Evolutionary conservation across 1,140 invertebrate species (phyloP), one percentile per base, ranked within the genome.

Genomic region (Leptonema lineaticorne): DNA sequence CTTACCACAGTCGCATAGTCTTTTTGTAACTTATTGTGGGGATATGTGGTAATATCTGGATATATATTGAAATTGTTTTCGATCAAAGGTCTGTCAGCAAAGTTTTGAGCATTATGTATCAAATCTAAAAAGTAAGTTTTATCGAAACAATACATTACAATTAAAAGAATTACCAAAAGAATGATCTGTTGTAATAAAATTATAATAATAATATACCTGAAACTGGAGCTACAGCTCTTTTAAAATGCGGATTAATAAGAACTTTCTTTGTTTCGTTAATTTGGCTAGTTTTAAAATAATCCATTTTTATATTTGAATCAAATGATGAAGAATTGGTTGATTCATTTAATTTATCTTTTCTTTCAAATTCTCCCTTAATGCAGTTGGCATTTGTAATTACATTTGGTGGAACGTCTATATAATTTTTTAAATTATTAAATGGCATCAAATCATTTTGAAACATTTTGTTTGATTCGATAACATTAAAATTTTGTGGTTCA

Each of bases 171-270:
- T 37, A 37, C 14, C 14, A 37, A 37, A 37, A 37, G n/a, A 37
- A n/a, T n/a, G n/a, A n/a, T n/a, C n/a, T n/a, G n/a, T n/a, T n/a
- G n/a, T n/a, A n/a, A n/a, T n/a, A n/a, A n/a, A n/a, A n/a, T n/a
- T n/a, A n/a, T n/a, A 37, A 37, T 37, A 37, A 37, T 48, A 18
- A 48, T 48, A 6, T 48, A 48, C n/a, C n/a, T n/a, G n/a, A 28
- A 57, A 20, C 27, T 28, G 63, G 4, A 50, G 64, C 63, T 22
- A 71, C 62, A 46, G 46, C 46, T 57, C 71, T 68, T 46, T 69
- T 72, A 41, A 72, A 72, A 28, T 69, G 71, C 3, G 71, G 71
- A 65, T 72, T 72, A 16, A 72, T 72, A 6, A 68, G 68, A 28
- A 72, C 71, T 53, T 72, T 72, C 45, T 69, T 72, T 8, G 45